phyloP scores from a whole-genome alignment of 2,888 invertebrate species.

The Perdita meconis region DNA sequence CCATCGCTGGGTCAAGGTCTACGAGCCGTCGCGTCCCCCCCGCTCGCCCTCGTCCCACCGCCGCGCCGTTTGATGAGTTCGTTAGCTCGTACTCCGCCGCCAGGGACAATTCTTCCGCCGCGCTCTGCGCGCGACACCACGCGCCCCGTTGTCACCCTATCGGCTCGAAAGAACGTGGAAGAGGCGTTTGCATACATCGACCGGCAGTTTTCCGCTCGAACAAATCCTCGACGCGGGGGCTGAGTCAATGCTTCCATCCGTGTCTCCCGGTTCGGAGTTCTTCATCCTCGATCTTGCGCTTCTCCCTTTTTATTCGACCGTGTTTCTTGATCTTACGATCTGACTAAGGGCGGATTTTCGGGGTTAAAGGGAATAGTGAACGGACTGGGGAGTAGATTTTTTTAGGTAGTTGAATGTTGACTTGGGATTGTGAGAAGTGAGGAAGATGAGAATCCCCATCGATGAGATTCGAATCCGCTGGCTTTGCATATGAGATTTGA shows the following conservation, averaged over 20 bases:
- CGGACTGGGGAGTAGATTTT: not conserved
- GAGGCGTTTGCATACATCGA: slow-evolving; percentile 84
- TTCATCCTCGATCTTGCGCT: not conserved
- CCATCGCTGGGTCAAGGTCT: slow-evolving; percentile 67
- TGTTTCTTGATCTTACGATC: slow-evolving; percentile 56
- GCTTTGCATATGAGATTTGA: too few relatives aligned
- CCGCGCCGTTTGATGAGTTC: slow-evolving; percentile 25
- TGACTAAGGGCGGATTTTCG: slow-evolving; percentile 52
- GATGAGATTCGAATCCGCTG: too few relatives aligned
- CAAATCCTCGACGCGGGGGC: slow-evolving; percentile 76
- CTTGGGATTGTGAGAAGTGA: not conserved
- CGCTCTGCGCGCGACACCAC: slow-evolving; percentile 59
- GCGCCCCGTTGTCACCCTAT: slow-evolving; percentile 83
- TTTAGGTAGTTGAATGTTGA: not conserved
- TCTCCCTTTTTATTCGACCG: slow-evolving; percentile 49
- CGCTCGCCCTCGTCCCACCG: slow-evolving; percentile 15
- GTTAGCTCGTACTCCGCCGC: slow-evolving; percentile 3
- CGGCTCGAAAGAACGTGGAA: slow-evolving; percentile 78
- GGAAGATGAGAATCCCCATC: too few relatives aligned
- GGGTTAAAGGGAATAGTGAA: not conserved
- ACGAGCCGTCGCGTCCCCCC: slow-evolving; percentile 6
- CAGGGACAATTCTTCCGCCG: slow-evolving; percentile 62
- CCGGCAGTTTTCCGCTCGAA: slow-evolving; percentile 83
- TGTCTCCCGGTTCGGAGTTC: not conserved
- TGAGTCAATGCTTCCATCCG: slow-evolving; percentile 66